Percentiles rank a stretch among this genome's conserved stretches.
phyloP scores from a whole-genome alignment of 2,113 vertebrate species.

The Rhodinocichla rosea region DNA sequence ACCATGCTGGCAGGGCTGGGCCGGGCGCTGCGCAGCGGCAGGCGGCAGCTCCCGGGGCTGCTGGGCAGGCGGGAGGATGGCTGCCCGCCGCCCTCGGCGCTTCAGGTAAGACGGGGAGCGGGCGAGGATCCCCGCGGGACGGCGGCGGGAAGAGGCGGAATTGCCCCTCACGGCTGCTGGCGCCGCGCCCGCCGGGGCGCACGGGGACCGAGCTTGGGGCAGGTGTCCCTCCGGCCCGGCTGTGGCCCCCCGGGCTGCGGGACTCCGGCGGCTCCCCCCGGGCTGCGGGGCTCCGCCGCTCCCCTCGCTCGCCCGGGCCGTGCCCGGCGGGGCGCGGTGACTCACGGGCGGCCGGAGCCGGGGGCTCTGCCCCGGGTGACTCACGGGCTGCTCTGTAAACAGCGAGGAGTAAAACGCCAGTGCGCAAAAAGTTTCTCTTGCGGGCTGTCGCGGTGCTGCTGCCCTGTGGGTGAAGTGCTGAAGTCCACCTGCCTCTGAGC shows the following conservation, averaged over 20 bases:
- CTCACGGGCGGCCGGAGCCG: neutral
- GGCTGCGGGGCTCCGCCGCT: neutral
- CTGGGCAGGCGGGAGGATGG: neutral
- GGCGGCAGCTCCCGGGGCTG: neutral
- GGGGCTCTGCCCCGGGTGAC: neutral
- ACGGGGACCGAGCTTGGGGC: neutral
- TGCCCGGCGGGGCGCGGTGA: neutral
- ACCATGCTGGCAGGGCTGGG: neutral
- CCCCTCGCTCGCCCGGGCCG: neutral
- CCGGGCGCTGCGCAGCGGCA: neutral
- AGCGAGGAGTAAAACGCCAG: rapidly evolving
- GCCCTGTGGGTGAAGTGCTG: rapidly evolving
- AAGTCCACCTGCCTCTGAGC: neutral
- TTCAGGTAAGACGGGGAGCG: neutral
- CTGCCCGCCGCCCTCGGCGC: neutral
- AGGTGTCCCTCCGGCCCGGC: neutral
- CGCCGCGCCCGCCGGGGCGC: neutral
- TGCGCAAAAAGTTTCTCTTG: neutral
- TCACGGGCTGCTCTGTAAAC: neutral
- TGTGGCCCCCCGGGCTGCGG: neutral
- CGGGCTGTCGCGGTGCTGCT: no score
- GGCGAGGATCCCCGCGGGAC: neutral
- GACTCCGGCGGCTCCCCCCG: neutral
- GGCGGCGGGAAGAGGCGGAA: neutral
- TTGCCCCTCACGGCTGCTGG: neutral